These are phyloP conservation scores for Pseudopleuronectes americanus DNA, from an alignment of 2,797 vertebrate species.

Conservation along the genomic window DNA sequence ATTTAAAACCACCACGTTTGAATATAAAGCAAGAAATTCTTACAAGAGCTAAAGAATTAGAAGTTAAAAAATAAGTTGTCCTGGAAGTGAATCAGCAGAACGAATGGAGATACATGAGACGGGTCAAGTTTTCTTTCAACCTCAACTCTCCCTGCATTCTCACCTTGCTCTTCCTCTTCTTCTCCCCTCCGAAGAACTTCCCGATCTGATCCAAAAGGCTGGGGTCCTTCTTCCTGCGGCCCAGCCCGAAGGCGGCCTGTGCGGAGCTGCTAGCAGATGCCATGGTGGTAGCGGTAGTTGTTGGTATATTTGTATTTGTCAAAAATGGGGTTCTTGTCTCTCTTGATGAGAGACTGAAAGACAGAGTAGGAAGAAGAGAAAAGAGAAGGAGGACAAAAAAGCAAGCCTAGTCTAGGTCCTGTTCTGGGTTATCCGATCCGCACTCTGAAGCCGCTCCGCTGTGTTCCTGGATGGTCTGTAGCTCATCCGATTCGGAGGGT, in stretches of 20 bases:
- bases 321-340: constrained; percentile 54
- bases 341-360: constrained; percentile 63
- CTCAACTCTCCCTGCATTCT: constrained; percentile 80
- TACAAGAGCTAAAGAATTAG: constrained; percentile 22
- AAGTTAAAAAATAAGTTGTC: constrained; percentile 39
- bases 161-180: constrained; percentile 99
- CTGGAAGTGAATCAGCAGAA: constrained; percentile 47
- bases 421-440: constrained; percentile 88
- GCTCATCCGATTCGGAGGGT: constrained; percentile 97
- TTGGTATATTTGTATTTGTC: constrained; percentile 45
- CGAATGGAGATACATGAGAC: constrained; percentile 36
- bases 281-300: constrained; percentile 84
- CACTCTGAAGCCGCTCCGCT: constrained; percentile 88
- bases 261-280: constrained; percentile 93
- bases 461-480: constrained; percentile 98
- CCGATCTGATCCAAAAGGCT: constrained; percentile 96
- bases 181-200: constrained; percentile 96
- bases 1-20: constrained; percentile 43
- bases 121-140: constrained; percentile 6
- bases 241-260: constrained; percentile 86
- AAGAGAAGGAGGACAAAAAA: constrained; percentile 47
- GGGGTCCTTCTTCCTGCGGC: constrained; percentile 91
- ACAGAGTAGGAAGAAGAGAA: constrained; percentile 57
- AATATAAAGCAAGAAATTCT: constrained; percentile 32
- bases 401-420: constrained; percentile 89